Base-by-base conservation (phyloP, 2,113 vertebrate species). In the Rhabdornis inornatus region DNA sequence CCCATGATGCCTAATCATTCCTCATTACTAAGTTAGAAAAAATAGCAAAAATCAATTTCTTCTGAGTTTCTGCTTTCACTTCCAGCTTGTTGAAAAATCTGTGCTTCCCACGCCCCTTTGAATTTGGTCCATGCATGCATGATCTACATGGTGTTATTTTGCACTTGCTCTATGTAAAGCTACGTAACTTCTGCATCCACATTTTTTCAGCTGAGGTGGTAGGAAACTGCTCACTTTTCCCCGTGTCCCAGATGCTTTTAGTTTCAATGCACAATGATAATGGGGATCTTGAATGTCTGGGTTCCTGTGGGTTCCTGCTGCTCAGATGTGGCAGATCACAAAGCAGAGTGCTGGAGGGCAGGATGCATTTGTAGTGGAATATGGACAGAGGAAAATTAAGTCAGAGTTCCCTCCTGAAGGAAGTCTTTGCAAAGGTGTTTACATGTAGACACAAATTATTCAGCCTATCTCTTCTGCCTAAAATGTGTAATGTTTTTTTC, bases 121-220 rank as follows among this genome's bases (percentile, higher is more conserved):
- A 85, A 63, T 45, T 65, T 80, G 13, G 14, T 61, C 21, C 14
- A 24, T 15, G 17, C 28, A 12, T 83, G 86, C 11, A 16, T 37
- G 37, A 14, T 35, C 22, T 70, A 40, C 4, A 4, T n/a, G 31
- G 24, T 89, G 37, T 60, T 78, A 60, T 35, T 75, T 89, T 77
- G 42, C 14, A 37, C 21, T 85, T 56, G 20, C 5, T 77, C 3
- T 56, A 3, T 30, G 31, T 61, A 52, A 95, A 83, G 61, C 27
- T 47, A 24, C 8, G 1, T 22, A 66, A 76, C 25, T 39, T 27
- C 8, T 45, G n/a, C 22, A 21, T 35, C 19, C 2, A 4, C 0
- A 1, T 75, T 49, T 74, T 6, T 80, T 49, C 39, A 88, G 6
- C 42, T 74, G 55, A 55, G 66, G 30, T 0, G 4, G 30, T 45